A percentile compares a stretch with the other conserved stretches of the same genome.
Evolutionary conservation across 1,140 invertebrate species (phyloP).

Genomic region (Halyomorpha halys): DNA sequence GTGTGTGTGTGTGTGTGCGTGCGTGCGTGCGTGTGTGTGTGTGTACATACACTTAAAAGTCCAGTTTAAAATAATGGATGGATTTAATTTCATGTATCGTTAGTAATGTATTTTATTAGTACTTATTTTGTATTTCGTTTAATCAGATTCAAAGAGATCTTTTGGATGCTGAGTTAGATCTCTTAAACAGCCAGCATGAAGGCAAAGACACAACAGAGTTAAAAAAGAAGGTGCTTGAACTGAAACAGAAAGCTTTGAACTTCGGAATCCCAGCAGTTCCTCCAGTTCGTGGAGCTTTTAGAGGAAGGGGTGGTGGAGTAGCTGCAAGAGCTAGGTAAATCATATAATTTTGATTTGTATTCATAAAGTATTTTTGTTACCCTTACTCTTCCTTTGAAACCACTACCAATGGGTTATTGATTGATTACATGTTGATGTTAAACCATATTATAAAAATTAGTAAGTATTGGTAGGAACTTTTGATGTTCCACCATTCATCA

Average conservation of each 20-base stretch:
- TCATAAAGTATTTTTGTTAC: no score
- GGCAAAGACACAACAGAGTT: constrained; percentile 64
- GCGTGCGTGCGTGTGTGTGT: no score
- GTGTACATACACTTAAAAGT: no score
- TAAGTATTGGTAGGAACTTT: no score
- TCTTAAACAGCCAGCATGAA: constrained; percentile 72
- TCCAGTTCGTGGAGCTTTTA: constrained; percentile 6
- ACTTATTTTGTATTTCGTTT: neutral
- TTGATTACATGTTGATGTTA: no score
- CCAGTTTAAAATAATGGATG: neutral
- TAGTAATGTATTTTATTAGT: neutral
- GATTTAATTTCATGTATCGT: neutral
- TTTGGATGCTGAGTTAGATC: constrained; percentile 75
- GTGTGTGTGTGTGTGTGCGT: no score
- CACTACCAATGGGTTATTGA: no score
- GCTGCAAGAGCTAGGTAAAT: constrained; percentile 25
- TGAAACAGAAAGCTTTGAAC: constrained; percentile 39
- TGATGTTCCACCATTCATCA: no score
- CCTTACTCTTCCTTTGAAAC: no score
- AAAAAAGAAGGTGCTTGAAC: constrained; percentile 56
- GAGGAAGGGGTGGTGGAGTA: constrained; percentile 15
- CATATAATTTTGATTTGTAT: no score
- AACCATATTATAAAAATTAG: no score
- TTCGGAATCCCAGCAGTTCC: constrained; percentile 20
- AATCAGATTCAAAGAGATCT: constrained; percentile 50